Evolutionary conservation across 2,888 invertebrate species (phyloP).

Genomic region (Zygothrica quintamaculata): DNA sequence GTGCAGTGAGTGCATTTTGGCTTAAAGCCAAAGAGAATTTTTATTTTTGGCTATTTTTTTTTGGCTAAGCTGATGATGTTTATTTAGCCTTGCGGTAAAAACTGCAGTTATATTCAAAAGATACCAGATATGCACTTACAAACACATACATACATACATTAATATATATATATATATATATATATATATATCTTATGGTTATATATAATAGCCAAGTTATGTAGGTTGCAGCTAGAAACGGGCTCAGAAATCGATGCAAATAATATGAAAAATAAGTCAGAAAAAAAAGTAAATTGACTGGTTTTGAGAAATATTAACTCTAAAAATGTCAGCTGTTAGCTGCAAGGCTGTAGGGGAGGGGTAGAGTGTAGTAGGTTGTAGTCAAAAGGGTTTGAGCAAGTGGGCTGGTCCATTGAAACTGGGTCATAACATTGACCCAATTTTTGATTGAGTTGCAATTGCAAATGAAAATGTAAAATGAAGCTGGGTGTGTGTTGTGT

Average conservation of each 20-base stretch:
- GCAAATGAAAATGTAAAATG: conserved; percentile 23
- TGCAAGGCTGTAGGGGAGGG: too few species aligned
- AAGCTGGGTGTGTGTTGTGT: conserved; percentile 7
- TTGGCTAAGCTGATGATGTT: conserved; percentile 64
- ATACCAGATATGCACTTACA: conserved; percentile 39
- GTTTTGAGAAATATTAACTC: conserved; percentile 3
- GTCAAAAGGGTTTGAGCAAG: not conserved
- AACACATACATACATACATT: conserved; percentile 21
- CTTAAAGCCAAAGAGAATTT: conserved; percentile 63
- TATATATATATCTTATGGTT: conserved; percentile 18
- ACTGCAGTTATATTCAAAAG: conserved; percentile 23
- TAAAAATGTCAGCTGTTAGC: not conserved
- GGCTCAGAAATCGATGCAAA: too few species aligned
- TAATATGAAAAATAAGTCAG: too few species aligned
- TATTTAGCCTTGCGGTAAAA: conserved; percentile 45
- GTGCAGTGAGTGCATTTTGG: conserved; percentile 67
- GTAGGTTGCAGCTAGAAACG: conserved; percentile 9
- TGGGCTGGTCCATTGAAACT: conserved; percentile 40
- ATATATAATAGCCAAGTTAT: conserved; percentile 14
- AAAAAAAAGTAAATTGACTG: too few species aligned
- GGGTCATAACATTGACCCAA: conserved; percentile 79
- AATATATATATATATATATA: conserved; percentile 22
- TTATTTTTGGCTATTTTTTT: conserved; percentile 80
- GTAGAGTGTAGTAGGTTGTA: too few species aligned
- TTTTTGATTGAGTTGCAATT: conserved; percentile 29